Conservation (phyloP, 2,797 vertebrate species). For the Xenops minutus region DNA sequence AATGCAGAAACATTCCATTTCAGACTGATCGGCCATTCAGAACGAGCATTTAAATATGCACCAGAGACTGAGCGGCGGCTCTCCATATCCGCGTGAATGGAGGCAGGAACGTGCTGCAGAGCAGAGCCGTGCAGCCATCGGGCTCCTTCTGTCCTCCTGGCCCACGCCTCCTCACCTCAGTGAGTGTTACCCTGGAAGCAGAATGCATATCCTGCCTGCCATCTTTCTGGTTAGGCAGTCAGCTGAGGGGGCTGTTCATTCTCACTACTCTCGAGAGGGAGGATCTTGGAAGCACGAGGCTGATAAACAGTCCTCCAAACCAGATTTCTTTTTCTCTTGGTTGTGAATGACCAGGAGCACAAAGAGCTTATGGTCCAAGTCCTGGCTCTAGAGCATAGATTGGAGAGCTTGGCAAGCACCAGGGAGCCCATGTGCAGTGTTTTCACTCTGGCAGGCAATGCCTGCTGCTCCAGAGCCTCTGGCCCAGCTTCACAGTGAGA, state of each 20-base stretch:
- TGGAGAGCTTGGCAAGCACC: conserved; percentile 5
- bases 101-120: not conserved
- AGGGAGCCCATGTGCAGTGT: not conserved
- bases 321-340: not conserved
- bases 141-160: not conserved
- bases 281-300: not conserved
- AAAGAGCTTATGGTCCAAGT: not conserved
- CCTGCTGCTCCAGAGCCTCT: not conserved
- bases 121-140: not conserved
- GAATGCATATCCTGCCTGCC: not conserved
- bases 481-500: not conserved
- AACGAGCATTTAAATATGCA: conserved; percentile 49
- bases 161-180: not conserved
- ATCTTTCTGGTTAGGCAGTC: not conserved
- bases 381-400: not conserved
- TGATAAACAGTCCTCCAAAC: not conserved
- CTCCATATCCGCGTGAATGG: not conserved
- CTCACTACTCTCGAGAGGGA: rapidly evolving
- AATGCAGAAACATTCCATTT: conserved; percentile 58
- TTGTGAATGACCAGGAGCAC: conserved; percentile 22
- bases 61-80: conserved; percentile 21
- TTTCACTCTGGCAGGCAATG: not conserved
- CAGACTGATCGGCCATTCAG: conserved; percentile 56
- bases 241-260: not conserved
- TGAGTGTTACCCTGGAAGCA: not conserved